These are phyloP conservation scores for Craniophora ligustri DNA, from an alignment of 2,888 invertebrate genomes.

Conservation along the genomic window DNA sequence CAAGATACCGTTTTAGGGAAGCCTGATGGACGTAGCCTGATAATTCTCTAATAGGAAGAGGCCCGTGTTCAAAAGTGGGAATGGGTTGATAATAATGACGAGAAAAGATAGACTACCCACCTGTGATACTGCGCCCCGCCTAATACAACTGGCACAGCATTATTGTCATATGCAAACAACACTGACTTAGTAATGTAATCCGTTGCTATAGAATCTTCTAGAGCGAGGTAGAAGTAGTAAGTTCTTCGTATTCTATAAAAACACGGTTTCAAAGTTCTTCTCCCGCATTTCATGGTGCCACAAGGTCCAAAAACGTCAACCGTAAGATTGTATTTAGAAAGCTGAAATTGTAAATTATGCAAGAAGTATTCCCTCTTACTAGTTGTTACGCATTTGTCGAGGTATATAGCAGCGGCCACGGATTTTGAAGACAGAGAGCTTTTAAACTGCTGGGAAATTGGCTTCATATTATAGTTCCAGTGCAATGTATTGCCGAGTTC, in stretches of 20 bases:
- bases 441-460: constrained; percentile 52
- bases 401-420: constrained; percentile 73
- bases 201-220: constrained; percentile 92
- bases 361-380: constrained; percentile 72
- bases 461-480: constrained; percentile 64
- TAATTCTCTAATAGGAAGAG: too few relatives aligned
- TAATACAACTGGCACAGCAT: constrained; percentile 91
- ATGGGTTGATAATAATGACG: too few relatives aligned
- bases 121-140: constrained; percentile 89
- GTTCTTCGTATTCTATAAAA: constrained; percentile 80
- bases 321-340: constrained; percentile 72
- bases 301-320: constrained; percentile 88
- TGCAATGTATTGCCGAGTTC: constrained; percentile 59
- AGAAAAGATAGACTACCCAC: too few relatives aligned
- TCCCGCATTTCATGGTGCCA: constrained; percentile 72
- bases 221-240: constrained; percentile 92
- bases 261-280: constrained; percentile 68
- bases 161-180: constrained; percentile 86
- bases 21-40: too few relatives aligned
- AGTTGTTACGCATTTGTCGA: constrained; percentile 71
- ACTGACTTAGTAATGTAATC: constrained; percentile 81
- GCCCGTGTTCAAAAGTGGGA: too few relatives aligned
- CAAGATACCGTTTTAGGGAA: too few relatives aligned
- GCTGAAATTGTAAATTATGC: constrained; percentile 75
- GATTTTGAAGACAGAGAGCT: constrained; percentile 64